phyloP scores from a whole-genome alignment of 1,140 invertebrate species.

The Bemisia tabaci region DNA sequence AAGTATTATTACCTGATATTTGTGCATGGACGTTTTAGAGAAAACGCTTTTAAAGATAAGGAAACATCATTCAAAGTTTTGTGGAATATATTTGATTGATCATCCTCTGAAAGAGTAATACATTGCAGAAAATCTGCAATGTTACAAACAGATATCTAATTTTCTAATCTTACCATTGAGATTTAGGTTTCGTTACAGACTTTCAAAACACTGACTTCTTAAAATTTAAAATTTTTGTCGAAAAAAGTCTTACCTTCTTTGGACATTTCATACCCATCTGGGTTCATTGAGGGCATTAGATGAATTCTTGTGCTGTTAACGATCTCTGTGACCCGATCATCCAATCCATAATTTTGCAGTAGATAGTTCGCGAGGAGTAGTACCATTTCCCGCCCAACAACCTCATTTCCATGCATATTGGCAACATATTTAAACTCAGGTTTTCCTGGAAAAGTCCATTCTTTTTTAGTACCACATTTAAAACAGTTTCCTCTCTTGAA shows the following conservation, averaged over 20 bases:
- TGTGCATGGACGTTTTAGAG: too few relatives aligned
- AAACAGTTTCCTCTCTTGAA: not conserved
- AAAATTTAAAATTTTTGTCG: too few relatives aligned
- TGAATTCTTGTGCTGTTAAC: slow-evolving; percentile 76
- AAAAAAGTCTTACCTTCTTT: slow-evolving; percentile 47
- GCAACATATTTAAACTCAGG: slow-evolving; percentile 88
- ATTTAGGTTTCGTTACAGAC: too few relatives aligned
- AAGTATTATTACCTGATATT: too few relatives aligned
- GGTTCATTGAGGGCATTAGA: slow-evolving; percentile 93
- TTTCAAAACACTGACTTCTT: too few relatives aligned
- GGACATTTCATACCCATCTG: slow-evolving; percentile 84
- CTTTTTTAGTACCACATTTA: not conserved
- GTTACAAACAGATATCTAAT: too few relatives aligned
- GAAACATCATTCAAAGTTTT: too few relatives aligned
- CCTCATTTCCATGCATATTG: slow-evolving; percentile 96
- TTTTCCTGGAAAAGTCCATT: slow-evolving; percentile 36
- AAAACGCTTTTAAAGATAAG: too few relatives aligned
- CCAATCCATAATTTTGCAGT: slow-evolving; percentile 65
- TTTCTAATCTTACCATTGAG: too few relatives aligned
- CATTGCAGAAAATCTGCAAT: too few relatives aligned
- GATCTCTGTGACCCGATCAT: slow-evolving; percentile 56
- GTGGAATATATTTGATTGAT: too few relatives aligned
- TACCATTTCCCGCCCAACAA: slow-evolving; percentile 76
- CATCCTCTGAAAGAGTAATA: too few relatives aligned
- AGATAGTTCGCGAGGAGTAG: slow-evolving; percentile 72